Percentiles rank a stretch among this genome's conserved stretches.
These are phyloP conservation scores for Mirza zaza DNA, from an alignment of 2,113 vertebrate species.

Conservation along the genomic window DNA sequence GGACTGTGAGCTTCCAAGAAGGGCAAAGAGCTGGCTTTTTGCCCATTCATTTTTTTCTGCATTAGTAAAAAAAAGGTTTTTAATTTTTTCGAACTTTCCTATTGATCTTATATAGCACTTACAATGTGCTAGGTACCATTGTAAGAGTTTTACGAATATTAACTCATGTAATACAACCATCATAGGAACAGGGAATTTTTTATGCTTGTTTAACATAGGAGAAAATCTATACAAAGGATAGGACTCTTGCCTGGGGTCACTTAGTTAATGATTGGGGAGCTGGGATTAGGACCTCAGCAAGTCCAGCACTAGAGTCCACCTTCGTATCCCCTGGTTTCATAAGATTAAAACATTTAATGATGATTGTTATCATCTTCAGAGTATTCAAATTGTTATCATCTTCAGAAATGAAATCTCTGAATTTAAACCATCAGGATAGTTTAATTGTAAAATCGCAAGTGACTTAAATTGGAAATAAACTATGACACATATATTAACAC, in stretches of 20 bases:
- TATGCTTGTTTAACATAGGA: constrained; percentile 27
- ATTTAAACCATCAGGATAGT: constrained; percentile 27
- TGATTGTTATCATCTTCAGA: background rate
- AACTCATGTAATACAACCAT: background rate
- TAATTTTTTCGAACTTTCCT: background rate
- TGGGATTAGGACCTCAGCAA: constrained; percentile 32
- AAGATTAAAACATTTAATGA: constrained; percentile 14
- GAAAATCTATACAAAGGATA: background rate
- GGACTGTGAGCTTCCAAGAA: background rate
- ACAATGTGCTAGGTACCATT: background rate
- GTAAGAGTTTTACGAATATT: constrained; percentile 34
- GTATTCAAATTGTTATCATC: constrained; percentile 29
- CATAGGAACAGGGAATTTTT: background rate
- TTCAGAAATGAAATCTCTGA: constrained; percentile 16
- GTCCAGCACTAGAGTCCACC: background rate
- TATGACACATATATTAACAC: background rate
- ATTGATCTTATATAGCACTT: background rate
- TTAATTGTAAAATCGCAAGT: constrained; percentile 27
- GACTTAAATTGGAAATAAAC: background rate
- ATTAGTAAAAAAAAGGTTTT: background rate
- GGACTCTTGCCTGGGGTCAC: background rate
- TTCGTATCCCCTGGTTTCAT: background rate
- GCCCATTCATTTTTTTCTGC: background rate
- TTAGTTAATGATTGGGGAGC: background rate
- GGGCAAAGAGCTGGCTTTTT: background rate